Evolutionary conservation across 92 coral and sea anemone genomes (phyloP).

Genomic region (Muricea muricata): DNA sequence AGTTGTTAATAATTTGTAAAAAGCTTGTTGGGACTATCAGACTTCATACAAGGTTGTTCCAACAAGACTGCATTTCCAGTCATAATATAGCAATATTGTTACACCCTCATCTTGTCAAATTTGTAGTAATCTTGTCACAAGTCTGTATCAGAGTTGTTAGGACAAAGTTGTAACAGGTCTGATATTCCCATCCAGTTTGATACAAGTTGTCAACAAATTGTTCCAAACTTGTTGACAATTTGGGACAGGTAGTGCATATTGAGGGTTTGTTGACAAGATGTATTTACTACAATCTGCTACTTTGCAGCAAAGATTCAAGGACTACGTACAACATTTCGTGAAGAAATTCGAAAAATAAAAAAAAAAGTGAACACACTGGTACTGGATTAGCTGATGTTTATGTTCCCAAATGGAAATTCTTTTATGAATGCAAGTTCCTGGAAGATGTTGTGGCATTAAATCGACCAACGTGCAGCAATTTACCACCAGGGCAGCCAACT

Average conservation of each 20-base stretch:
- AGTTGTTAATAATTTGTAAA: too few species aligned
- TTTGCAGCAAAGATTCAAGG: constrained; percentile 3
- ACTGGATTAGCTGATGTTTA: background rate
- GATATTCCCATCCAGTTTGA: too few species aligned
- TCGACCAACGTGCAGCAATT: background rate
- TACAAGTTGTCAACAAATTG: background rate
- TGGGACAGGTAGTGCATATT: background rate
- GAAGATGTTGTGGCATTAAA: constrained; percentile 5
- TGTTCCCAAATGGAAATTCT: constrained; percentile 18
- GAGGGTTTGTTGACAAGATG: background rate
- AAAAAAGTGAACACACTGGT: background rate
- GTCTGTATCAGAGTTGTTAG: too few species aligned
- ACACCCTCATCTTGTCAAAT: too few species aligned
- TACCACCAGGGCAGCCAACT: background rate
- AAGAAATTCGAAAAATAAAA: background rate
- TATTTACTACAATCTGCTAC: background rate
- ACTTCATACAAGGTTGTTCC: too few species aligned
- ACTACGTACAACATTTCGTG: constrained; percentile 9
- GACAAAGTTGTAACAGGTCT: too few species aligned
- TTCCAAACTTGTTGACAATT: background rate
- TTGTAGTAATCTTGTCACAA: too few species aligned
- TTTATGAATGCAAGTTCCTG: background rate
- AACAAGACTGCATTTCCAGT: too few species aligned
- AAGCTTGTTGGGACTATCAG: too few species aligned
- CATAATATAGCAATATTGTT: too few species aligned